Percentiles rank a stretch among this genome's conserved stretches.
phyloP scores from a whole-genome alignment of 2,113 vertebrate species.

The Clarias batrachus region DNA sequence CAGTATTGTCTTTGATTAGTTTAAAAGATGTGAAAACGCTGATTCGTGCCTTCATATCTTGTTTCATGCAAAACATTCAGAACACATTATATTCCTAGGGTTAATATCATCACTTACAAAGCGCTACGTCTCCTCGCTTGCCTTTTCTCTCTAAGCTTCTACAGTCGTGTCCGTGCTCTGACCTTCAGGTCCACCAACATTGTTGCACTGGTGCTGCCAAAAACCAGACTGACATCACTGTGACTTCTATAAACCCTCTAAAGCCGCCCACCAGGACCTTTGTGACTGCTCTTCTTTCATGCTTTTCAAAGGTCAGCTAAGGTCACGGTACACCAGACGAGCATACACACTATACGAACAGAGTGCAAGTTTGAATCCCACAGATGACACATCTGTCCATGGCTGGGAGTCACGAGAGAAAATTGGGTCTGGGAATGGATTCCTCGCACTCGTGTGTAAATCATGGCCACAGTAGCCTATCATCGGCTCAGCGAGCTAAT shows the following conservation, averaged over 20 bases:
- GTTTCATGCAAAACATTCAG: neutral
- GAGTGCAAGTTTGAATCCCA: neutral
- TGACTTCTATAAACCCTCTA: neutral
- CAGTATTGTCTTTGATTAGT: conserved; percentile 3
- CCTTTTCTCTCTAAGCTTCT: neutral
- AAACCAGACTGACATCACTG: neutral
- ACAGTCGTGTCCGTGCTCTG: neutral
- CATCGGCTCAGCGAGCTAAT: neutral
- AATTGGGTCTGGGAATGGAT: neutral
- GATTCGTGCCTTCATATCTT: neutral
- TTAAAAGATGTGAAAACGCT: neutral
- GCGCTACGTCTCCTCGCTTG: neutral
- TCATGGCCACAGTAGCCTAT: neutral
- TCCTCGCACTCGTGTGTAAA: neutral
- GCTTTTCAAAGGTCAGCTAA: neutral
- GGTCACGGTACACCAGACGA: neutral
- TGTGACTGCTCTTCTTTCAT: neutral
- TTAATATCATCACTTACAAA: neutral
- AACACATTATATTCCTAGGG: neutral
- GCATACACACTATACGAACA: neutral
- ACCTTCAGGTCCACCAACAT: neutral
- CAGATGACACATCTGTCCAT: neutral
- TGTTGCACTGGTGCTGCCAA: neutral
- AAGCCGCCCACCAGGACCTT: neutral
- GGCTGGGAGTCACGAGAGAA: neutral